These are phyloP conservation scores for Cheirogaleus medius DNA, from an alignment of 2,113 vertebrate species.

Conservation along the genomic window DNA sequence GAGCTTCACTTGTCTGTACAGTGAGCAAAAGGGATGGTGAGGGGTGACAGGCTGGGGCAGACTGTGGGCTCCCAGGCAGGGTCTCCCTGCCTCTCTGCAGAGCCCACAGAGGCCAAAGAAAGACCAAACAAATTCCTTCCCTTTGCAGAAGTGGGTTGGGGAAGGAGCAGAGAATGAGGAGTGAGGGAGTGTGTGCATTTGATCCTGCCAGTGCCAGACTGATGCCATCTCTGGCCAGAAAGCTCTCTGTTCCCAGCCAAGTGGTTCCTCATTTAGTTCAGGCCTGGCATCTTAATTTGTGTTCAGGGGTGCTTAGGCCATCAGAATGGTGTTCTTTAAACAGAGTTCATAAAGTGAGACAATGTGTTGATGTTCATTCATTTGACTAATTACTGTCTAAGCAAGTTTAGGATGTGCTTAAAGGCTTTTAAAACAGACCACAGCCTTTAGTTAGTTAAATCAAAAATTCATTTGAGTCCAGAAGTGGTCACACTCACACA, in stretches of 20 bases:
- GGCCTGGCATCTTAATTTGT: background rate
- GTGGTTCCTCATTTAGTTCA: background rate
- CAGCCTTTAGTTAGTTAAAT: constrained; percentile 9
- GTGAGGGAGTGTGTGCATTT: background rate
- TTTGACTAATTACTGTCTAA: background rate
- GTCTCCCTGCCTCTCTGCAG: background rate
- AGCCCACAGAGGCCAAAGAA: background rate
- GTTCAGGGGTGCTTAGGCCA: background rate
- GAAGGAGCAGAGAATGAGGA: background rate
- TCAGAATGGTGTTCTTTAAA: background rate
- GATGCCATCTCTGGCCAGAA: background rate
- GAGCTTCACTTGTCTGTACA: background rate
- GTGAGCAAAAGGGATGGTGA: background rate
- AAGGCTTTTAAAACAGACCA: background rate
- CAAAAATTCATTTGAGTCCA: background rate
- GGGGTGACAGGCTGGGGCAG: background rate
- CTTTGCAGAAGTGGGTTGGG: background rate
- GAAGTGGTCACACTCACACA: background rate
- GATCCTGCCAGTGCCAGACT: background rate
- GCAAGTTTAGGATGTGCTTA: background rate
- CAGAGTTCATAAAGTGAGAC: background rate
- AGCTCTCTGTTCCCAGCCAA: background rate
- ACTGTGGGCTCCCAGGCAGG: background rate
- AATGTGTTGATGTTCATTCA: background rate
- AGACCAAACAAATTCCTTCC: background rate